phyloP scores from a whole-genome alignment of 2,888 invertebrate genomes.

The Conchocele bisecta region DNA sequence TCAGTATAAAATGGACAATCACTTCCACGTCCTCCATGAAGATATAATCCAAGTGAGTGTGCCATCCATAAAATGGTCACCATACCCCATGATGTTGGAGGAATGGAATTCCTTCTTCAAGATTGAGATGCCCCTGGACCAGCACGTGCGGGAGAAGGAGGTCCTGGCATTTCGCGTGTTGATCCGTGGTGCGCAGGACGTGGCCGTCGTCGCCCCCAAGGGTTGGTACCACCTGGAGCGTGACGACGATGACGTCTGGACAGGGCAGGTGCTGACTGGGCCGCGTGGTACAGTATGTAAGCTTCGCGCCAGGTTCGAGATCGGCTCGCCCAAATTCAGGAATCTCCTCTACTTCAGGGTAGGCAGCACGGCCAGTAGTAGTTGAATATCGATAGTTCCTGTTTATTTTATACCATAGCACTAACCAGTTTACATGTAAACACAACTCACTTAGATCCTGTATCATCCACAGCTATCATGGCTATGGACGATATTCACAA shows the following conservation, averaged over 20 bases:
- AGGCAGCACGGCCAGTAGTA: neutral
- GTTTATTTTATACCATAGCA: no score
- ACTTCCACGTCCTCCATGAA: constrained; percentile 17
- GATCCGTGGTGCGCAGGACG: constrained; percentile 45
- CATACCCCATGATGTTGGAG: constrained; percentile 35
- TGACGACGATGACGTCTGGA: constrained; percentile 28
- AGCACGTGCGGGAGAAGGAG: constrained; percentile 43
- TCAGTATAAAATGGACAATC: constrained; percentile 5
- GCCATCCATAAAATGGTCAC: constrained; percentile 50
- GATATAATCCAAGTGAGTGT: constrained; percentile 32
- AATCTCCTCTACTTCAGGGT: constrained; percentile 55
- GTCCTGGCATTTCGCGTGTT: constrained; percentile 28
- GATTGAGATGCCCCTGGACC: constrained; percentile 36
- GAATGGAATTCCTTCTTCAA: constrained; percentile 45
- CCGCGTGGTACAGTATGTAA: constrained; percentile 44
- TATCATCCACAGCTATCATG: no score
- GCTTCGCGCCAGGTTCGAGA: constrained; percentile 47
- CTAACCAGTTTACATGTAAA: no score
- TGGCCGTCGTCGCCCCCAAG: constrained; percentile 40
- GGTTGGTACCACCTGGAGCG: constrained; percentile 52
- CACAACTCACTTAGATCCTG: no score
- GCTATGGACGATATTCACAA: no score
- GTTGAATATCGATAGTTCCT: no score
- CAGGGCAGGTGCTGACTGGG: constrained; percentile 45
- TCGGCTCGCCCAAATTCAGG: constrained; percentile 45